These are phyloP conservation scores for Tetragonula clypearis DNA, from an alignment of 1,140 invertebrate species.

Conservation along the genomic window DNA sequence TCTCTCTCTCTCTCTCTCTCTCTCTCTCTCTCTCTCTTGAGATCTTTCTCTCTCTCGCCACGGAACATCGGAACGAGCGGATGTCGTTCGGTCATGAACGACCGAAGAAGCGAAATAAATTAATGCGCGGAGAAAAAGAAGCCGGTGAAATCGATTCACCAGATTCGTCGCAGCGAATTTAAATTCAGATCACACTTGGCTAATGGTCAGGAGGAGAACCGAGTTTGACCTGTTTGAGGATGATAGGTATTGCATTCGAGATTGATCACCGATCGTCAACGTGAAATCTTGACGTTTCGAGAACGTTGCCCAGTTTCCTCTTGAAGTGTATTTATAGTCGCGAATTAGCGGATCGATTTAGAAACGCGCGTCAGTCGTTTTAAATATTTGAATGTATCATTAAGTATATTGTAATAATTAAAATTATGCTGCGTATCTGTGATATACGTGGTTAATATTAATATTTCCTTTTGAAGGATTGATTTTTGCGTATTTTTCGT, in stretches of 20 bases:
- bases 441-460: no score
- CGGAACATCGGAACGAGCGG: conserved; percentile 2
- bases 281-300: conserved; percentile 22
- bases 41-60: no score
- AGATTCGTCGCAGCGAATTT: neutral
- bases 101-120: neutral
- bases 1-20: no score
- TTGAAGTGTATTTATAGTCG: neutral
- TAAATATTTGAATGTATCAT: no score
- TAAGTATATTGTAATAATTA: no score
- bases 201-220: neutral
- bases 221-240: conserved; percentile 43
- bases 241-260: conserved; percentile 36
- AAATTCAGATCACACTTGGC: conserved; percentile 29
- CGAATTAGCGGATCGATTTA: no score
- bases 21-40: no score
- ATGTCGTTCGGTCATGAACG: neutral
- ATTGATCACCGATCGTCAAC: conserved; percentile 34
- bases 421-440: no score
- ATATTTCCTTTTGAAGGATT: no score
- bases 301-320: neutral
- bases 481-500: no score
- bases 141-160: conserved; percentile 13
- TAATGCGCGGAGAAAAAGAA: neutral
- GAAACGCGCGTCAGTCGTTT: no score